A percentile compares a stretch with the other conserved stretches of the same genome.
Evolutionary conservation across 1,140 invertebrate species (phyloP).

Genomic region (Neuroterus valhalla): DNA sequence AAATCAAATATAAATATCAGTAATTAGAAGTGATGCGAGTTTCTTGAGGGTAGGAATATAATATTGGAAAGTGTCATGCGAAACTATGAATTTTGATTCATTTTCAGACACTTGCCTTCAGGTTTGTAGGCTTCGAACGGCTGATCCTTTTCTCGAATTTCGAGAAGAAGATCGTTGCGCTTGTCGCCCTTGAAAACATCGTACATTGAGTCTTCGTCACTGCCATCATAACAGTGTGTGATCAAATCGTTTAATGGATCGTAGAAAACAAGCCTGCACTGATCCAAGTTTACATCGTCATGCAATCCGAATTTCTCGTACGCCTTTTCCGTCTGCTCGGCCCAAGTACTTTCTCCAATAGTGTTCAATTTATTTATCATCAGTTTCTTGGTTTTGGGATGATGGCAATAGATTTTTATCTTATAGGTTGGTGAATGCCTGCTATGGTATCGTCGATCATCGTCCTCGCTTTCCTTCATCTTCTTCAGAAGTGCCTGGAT

Average conservation of each 20-base stretch:
- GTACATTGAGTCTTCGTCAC: constrained; percentile 76
- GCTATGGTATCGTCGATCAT: constrained; percentile 76
- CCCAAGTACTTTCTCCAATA: constrained; percentile 77
- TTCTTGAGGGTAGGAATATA: not conserved
- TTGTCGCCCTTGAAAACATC: constrained; percentile 68
- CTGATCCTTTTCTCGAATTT: constrained; percentile 80
- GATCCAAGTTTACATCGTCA: constrained; percentile 77
- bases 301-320: constrained; percentile 79
- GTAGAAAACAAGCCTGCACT: constrained; percentile 81
- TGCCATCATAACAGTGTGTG: constrained; percentile 82
- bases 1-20: not conserved
- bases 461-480: constrained; percentile 82
- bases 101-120: constrained; percentile 73
- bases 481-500: constrained; percentile 81
- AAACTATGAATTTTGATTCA: no score
- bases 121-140: constrained; percentile 80
- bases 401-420: constrained; percentile 80
- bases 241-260: constrained; percentile 80
- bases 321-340: constrained; percentile 77
- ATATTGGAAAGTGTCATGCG: no score
- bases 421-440: constrained; percentile 43
- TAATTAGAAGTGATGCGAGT: not conserved
- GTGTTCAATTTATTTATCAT: constrained; percentile 77
- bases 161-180: constrained; percentile 80
- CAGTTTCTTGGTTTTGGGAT: constrained; percentile 76